Conservation (phyloP, 2,888 invertebrate genomes). For the Capitulum mitella region DNA sequence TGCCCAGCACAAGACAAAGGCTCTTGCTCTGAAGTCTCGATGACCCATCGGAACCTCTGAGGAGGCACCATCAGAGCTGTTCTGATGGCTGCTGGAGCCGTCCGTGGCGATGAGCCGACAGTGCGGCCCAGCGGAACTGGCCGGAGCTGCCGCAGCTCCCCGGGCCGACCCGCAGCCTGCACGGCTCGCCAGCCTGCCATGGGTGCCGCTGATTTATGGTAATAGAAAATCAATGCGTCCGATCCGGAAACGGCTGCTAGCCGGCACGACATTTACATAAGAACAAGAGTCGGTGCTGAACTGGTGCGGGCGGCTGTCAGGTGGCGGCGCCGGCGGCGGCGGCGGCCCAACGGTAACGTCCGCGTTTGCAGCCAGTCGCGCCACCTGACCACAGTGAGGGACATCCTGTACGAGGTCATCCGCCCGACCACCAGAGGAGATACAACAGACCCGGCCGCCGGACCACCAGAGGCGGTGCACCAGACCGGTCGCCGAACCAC, state of each 20-base stretch:
- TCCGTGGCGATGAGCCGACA: too few species aligned
- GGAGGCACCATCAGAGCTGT: too few species aligned
- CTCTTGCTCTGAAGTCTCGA: too few species aligned
- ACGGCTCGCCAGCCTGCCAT: background rate
- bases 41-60: too few species aligned
- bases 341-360: background rate
- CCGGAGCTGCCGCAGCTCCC: too few species aligned
- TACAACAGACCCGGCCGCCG: background rate
- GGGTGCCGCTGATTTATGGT: conserved; percentile 13
- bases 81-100: too few species aligned
- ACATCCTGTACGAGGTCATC: too few species aligned
- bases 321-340: background rate
- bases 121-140: too few species aligned
- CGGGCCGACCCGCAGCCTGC: background rate
- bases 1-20: too few species aligned
- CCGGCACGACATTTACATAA: background rate
- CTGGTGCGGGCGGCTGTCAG: background rate
- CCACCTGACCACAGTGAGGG: too few species aligned
- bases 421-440: background rate
- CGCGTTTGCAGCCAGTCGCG: too few species aligned
- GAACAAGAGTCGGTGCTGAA: background rate
- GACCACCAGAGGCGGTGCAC: background rate
- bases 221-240: conserved; percentile 12
- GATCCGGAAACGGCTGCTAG: conserved; percentile 3
- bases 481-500: background rate